phyloP scores from a whole-genome alignment of 64 coral and sea anemone species.

The Actinia tenebrosa region DNA sequence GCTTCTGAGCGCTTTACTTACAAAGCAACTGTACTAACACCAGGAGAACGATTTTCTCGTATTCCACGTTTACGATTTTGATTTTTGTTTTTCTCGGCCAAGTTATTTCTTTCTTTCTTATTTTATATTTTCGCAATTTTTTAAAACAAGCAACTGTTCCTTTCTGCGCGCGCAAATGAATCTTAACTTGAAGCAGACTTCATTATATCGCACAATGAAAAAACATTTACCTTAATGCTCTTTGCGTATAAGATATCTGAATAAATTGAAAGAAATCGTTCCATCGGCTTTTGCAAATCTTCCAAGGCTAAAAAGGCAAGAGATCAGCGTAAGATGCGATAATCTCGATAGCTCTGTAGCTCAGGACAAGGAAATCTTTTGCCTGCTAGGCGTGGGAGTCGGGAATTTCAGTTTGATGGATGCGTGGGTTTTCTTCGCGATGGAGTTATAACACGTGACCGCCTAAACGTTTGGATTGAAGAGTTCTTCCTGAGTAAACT shows the following conservation, averaged over 20 bases:
- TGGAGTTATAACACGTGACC: background rate
- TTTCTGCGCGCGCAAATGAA: background rate
- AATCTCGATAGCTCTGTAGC: background rate
- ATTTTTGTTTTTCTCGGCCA: background rate
- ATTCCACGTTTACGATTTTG: background rate
- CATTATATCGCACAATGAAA: background rate
- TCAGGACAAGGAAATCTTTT: background rate
- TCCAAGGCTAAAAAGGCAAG: background rate
- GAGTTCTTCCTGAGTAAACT: background rate
- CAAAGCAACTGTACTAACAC: background rate
- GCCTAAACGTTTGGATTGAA: background rate
- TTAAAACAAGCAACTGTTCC: background rate
- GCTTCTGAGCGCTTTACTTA: background rate
- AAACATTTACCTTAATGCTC: background rate
- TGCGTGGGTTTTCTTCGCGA: constrained; percentile 1
- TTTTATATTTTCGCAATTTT: background rate
- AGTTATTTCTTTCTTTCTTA: background rate
- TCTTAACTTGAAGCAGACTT: background rate
- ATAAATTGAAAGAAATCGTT: background rate
- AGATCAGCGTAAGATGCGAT: background rate
- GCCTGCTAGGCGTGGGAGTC: background rate
- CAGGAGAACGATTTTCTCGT: background rate
- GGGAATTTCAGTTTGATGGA: background rate
- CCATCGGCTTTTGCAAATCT: background rate
- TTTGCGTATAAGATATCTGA: background rate